Percentiles rank a stretch among this genome's conserved stretches.
Conservation (phyloP, 2,113 vertebrate species). For the Brachirus orientalis region DNA sequence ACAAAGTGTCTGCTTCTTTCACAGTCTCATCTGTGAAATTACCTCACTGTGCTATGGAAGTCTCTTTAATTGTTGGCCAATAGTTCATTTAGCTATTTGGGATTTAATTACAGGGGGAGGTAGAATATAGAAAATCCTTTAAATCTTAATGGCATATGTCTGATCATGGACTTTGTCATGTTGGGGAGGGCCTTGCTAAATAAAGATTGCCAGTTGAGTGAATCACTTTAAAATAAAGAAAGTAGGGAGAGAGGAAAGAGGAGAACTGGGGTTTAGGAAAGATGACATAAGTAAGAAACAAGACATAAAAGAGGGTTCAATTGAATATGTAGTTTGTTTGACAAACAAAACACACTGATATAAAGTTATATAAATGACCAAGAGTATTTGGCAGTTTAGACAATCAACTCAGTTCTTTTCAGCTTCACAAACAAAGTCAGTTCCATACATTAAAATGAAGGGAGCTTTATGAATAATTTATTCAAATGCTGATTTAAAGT, state of each 20-base stretch:
- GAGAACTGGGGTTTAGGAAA: neutral
- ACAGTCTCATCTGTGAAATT: slow-evolving; percentile 13
- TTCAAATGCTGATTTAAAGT: slow-evolving; percentile 6
- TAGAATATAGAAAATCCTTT: slow-evolving; percentile 49
- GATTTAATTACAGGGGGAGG: slow-evolving; percentile 52
- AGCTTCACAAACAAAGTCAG: no score
- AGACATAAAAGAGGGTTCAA: no score
- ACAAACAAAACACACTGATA: no score
- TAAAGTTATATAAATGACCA: no score
- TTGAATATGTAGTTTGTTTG: no score
- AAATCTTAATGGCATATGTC: slow-evolving; percentile 38
- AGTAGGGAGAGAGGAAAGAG: neutral
- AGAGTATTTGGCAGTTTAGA: no score
- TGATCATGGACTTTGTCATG: slow-evolving; percentile 40
- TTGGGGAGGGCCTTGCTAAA: slow-evolving; percentile 23
- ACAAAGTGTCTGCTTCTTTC: neutral
- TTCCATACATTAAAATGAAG: neutral
- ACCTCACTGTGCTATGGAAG: slow-evolving; percentile 12
- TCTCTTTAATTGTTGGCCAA: slow-evolving; percentile 23
- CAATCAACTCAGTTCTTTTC: no score
- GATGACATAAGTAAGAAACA: no score
- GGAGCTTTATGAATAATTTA: neutral
- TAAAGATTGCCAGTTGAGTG: neutral
- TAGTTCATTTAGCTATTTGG: slow-evolving; percentile 40
- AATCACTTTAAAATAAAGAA: neutral